Evolutionary conservation across 2,113 vertebrate genomes (phyloP).

Genomic region (Phalacrocorax pelagicus): DNA sequence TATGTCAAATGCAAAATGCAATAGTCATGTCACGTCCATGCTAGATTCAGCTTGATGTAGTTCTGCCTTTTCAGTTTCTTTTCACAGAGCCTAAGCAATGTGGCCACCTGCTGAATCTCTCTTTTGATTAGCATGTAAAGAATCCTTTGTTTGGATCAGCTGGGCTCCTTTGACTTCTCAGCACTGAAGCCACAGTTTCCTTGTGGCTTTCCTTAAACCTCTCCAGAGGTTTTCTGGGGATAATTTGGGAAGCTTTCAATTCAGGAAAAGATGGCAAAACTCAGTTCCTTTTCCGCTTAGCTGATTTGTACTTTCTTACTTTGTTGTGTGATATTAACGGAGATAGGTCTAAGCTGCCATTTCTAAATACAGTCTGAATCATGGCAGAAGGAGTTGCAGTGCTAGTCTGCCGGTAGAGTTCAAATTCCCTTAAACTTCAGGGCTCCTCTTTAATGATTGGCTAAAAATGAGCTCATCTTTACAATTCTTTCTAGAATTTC

Average conservation of each 20-base stretch:
- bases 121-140: background rate
- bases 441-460: background rate
- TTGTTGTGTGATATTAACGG: background rate
- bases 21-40: constrained; percentile 3
- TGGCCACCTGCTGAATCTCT: constrained; percentile 34
- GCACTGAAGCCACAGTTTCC: background rate
- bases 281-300: background rate
- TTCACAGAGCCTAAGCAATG: constrained; percentile 9
- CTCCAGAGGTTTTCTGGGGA: background rate
- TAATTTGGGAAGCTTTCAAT: background rate
- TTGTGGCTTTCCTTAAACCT: constrained; percentile 9
- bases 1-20: constrained; percentile 9
- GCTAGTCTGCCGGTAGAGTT: background rate
- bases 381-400: background rate
- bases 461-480: background rate
- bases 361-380: background rate
- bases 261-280: background rate
- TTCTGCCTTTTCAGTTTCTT: constrained; percentile 24
- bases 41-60: background rate
- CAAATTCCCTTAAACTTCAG: background rate
- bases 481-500: background rate
- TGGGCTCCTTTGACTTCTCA: constrained; percentile 1
- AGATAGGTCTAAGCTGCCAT: background rate
- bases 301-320: background rate
- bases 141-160: constrained; percentile 22